A percentile compares a stretch with the other conserved stretches of the same genome.
These are phyloP conservation scores for Gobius niger DNA, from an alignment of 2,113 vertebrate genomes.

Conservation along the genomic window DNA sequence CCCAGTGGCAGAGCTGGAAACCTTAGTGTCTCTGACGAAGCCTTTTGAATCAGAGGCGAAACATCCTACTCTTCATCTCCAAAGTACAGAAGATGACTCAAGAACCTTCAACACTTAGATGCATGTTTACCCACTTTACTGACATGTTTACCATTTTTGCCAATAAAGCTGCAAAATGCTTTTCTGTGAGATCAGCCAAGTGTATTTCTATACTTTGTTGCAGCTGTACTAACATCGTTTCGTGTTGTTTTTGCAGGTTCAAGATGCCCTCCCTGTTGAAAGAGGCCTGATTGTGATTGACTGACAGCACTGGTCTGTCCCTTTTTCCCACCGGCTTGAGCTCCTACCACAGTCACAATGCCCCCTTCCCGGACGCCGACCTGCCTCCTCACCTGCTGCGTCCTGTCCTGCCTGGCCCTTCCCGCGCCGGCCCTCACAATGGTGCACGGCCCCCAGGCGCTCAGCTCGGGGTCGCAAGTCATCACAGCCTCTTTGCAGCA, in stretches of 20 bases:
- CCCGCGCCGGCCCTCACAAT: slow-evolving; percentile 59
- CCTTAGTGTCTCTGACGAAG: too few species aligned
- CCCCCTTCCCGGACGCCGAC: slow-evolving; percentile 83
- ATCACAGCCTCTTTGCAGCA: slow-evolving; percentile 74
- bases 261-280: slow-evolving; percentile 62
- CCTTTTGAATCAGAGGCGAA: too few species aligned
- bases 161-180: too few species aligned
- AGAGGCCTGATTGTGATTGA: slow-evolving; percentile 74
- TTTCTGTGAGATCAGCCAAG: slow-evolving; percentile 1
- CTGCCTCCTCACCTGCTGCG: slow-evolving; percentile 84
- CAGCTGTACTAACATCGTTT: slow-evolving; percentile 20
- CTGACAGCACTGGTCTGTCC: slow-evolving; percentile 62
- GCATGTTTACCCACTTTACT: too few species aligned
- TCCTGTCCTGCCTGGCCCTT: slow-evolving; percentile 78
- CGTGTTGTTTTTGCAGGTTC: slow-evolving; percentile 39
- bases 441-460: slow-evolving; percentile 74
- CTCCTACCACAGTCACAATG: slow-evolving; percentile 74
- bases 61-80: too few species aligned
- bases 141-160: too few species aligned
- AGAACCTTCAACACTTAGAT: too few species aligned
- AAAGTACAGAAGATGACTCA: too few species aligned
- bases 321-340: slow-evolving; percentile 52
- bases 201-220: neutral
- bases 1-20: too few species aligned
- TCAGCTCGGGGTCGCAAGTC: slow-evolving; percentile 72